Conservation (phyloP, 2,113 vertebrate genomes). For the Melanocharis versteri region DNA sequence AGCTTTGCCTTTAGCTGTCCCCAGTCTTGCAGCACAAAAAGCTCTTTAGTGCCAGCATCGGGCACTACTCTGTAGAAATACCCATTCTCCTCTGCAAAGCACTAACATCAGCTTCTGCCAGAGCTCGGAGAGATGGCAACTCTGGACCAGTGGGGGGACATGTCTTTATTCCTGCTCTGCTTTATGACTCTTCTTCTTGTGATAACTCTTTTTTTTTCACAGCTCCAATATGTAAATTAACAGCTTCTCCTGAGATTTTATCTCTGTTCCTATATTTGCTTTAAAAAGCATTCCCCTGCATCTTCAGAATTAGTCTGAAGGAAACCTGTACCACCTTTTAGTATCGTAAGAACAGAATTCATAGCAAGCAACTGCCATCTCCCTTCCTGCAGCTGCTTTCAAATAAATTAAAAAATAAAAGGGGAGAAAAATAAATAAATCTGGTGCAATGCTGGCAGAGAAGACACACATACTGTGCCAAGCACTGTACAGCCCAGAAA, state of each 20-base stretch:
- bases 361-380: neutral
- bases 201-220: neutral
- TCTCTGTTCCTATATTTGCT: neutral
- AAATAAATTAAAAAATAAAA: neutral
- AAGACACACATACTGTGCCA: neutral
- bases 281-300: neutral
- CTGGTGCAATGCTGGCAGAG: neutral
- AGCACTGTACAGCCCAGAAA: neutral
- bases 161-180: neutral
- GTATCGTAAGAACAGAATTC: neutral
- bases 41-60: neutral
- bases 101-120: neutral
- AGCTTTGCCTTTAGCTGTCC: neutral
- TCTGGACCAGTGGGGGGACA: neutral
- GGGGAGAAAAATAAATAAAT: neutral
- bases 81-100: neutral
- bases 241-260: neutral
- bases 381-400: neutral
- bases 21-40: neutral
- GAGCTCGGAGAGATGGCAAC: neutral
- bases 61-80: neutral
- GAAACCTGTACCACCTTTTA: neutral
- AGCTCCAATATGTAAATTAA: neutral
- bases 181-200: neutral
- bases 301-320: neutral